phyloP scores from a whole-genome alignment of 1,140 invertebrate genomes.

The Rhopalosiphum padi region DNA sequence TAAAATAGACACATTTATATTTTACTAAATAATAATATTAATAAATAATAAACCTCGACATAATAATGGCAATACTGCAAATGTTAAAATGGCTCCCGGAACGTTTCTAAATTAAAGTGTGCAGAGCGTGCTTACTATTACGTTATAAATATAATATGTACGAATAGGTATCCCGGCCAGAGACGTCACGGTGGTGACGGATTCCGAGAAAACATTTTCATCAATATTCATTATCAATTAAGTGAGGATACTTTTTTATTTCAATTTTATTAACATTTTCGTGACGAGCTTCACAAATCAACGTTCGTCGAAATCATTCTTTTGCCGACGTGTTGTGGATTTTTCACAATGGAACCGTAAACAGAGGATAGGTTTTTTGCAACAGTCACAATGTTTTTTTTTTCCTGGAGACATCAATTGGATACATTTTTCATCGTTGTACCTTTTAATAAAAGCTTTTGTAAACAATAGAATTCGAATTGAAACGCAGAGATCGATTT shows the following conservation, averaged over 20 bases:
- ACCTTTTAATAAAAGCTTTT: constrained; percentile 51
- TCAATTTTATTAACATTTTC: background rate
- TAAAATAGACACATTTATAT: too few relatives aligned
- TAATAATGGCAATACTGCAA: background rate
- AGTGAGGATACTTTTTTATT: background rate
- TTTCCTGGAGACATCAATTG: constrained; percentile 18
- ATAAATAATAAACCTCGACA: too few relatives aligned
- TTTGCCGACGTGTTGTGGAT: constrained; percentile 20
- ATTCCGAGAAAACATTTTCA: constrained; percentile 17
- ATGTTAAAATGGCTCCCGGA: background rate
- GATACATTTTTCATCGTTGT: constrained; percentile 41
- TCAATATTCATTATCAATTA: constrained; percentile 34
- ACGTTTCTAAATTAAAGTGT: background rate
- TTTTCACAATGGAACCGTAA: constrained; percentile 31
- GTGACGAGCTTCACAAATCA: constrained; percentile 12
- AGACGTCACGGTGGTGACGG: background rate
- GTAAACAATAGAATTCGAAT: constrained; percentile 42
- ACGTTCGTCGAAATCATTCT: background rate
- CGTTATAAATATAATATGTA: background rate
- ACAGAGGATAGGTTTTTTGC: background rate
- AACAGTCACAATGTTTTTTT: background rate
- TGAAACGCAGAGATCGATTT: constrained; percentile 43
- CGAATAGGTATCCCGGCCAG: background rate
- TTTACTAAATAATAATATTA: too few relatives aligned
- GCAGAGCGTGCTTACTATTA: background rate